Conservation (phyloP, 2,797 vertebrate species). For the Nyctalus aviator region DNA sequence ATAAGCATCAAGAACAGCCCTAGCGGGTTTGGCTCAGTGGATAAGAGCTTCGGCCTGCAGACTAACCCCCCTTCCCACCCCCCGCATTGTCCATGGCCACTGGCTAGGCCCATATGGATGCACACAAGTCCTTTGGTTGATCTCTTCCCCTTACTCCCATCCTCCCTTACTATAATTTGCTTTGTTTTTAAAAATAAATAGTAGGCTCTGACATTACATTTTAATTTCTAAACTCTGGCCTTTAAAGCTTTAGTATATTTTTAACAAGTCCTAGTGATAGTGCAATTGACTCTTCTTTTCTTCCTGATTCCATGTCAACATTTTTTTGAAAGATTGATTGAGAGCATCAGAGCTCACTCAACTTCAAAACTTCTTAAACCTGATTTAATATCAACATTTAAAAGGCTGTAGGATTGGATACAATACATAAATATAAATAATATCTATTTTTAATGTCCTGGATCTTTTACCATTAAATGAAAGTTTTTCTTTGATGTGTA, state of each 20-base stretch:
- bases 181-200: not conserved
- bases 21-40: too few species aligned
- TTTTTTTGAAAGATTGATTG: constrained; percentile 14
- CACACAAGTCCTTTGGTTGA: too few species aligned
- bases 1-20: too few species aligned
- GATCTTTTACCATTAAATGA: not conserved
- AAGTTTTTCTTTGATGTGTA: constrained; percentile 47
- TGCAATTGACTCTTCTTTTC: not conserved
- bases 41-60: too few species aligned
- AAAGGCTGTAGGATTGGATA: not conserved
- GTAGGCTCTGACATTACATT: not conserved
- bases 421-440: constrained; percentile 37
- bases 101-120: too few species aligned
- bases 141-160: too few species aligned
- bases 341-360: constrained; percentile 34
- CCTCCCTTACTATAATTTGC: too few species aligned
- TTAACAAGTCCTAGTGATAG: not conserved
- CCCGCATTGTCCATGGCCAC: too few species aligned
- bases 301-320: not conserved
- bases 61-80: too few species aligned
- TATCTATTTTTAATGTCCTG: constrained; percentile 7
- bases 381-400: not conserved
- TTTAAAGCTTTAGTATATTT: not conserved
- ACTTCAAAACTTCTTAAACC: constrained; percentile 7
- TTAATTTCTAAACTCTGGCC: not conserved